phyloP scores from a whole-genome alignment of 2,888 invertebrate genomes.

The Polyommatus iphigenia region DNA sequence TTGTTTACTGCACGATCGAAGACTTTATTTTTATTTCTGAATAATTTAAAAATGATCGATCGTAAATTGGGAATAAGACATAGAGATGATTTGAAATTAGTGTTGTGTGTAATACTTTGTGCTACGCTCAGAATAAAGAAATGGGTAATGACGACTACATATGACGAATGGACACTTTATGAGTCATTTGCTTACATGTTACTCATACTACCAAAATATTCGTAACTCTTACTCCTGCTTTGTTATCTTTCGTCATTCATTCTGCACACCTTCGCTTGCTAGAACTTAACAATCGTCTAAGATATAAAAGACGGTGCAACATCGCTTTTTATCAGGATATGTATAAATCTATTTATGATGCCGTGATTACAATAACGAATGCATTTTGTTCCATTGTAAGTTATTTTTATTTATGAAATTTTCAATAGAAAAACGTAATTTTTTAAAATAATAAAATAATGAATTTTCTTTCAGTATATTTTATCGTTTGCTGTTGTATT shows the following conservation, averaged over 20 bases:
- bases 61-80: neutral
- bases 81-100: neutral
- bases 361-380: neutral
- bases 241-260: neutral
- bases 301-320: neutral
- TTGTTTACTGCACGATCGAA: neutral
- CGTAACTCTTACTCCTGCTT: neutral
- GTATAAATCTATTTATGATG: neutral
- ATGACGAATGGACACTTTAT: neutral
- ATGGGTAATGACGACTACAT: neutral
- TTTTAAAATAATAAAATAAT: too few relatives aligned
- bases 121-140: neutral
- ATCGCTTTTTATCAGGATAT: neutral
- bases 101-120: neutral
- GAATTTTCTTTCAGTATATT: too few relatives aligned
- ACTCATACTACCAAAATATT: neutral
- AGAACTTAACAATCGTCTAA: neutral
- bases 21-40: neutral
- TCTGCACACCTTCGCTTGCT: neutral
- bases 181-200: neutral
- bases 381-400: neutral
- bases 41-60: neutral
- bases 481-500: too few relatives aligned
- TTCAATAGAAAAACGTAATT: too few relatives aligned
- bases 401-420: neutral